Evolutionary conservation across 2,888 invertebrate species (phyloP).

Genomic region (Criorhina ranunculi): DNA sequence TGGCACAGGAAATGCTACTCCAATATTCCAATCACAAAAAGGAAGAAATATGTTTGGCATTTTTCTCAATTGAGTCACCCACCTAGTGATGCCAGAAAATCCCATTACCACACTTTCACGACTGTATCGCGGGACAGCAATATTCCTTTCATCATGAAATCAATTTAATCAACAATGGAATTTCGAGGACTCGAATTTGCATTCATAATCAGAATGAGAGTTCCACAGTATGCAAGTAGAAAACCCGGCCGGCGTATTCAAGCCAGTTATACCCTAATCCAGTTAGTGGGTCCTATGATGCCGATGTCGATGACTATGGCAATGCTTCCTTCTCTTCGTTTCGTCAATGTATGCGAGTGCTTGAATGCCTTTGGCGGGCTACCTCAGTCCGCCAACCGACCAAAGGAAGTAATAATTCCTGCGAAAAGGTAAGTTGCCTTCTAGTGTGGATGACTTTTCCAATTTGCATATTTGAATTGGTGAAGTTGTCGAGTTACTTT

Average conservation of each 20-base stretch:
- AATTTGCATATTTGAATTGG: slow-evolving; percentile 64
- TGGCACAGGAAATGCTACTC: slow-evolving; percentile 21
- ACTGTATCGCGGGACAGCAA: slow-evolving; percentile 26
- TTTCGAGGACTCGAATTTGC: slow-evolving; percentile 74
- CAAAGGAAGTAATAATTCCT: slow-evolving; percentile 59
- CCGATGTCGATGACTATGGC: slow-evolving; percentile 3
- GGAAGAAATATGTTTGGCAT: slow-evolving; percentile 65
- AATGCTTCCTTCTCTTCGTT: neutral
- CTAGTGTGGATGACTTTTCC: slow-evolving; percentile 54
- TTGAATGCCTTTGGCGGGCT: slow-evolving; percentile 9
- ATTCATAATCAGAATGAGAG: slow-evolving; percentile 72
- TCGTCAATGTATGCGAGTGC: neutral
- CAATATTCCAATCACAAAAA: slow-evolving; percentile 62
- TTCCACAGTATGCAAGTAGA: slow-evolving; percentile 23
- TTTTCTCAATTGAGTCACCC: slow-evolving; percentile 52
- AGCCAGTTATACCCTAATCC: slow-evolving; percentile 30
- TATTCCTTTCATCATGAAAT: slow-evolving; percentile 72
- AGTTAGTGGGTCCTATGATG: slow-evolving; percentile 37
- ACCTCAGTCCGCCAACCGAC: slow-evolving; percentile 4
- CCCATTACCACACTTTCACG: slow-evolving; percentile 40
- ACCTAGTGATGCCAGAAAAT: slow-evolving; percentile 33
- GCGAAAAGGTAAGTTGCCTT: slow-evolving; percentile 47
- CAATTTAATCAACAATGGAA: slow-evolving; percentile 76
- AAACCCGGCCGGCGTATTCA: neutral
- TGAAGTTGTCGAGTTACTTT: slow-evolving; percentile 12